Evolutionary conservation across 2,113 vertebrate species (phyloP).

Genomic region (Pterocles orientalis): DNA sequence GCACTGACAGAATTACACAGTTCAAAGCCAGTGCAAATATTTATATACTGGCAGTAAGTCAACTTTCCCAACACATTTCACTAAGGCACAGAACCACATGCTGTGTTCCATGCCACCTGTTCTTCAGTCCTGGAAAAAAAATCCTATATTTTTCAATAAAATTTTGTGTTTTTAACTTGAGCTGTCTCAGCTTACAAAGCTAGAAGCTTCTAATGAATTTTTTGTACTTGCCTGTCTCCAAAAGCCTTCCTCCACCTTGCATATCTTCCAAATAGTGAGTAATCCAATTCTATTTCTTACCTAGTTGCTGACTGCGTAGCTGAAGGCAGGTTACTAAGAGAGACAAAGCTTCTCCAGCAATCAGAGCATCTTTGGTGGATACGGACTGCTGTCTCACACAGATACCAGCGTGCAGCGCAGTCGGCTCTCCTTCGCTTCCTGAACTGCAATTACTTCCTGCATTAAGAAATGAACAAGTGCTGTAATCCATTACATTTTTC

Average conservation of each 20-base stretch:
- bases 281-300: conserved; percentile 65
- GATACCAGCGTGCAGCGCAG: conserved; percentile 91
- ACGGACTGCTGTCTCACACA: conserved; percentile 93
- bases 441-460: conserved; percentile 98
- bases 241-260: not conserved
- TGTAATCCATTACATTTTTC: not conserved
- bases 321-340: conserved; percentile 96
- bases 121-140: not conserved
- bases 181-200: not conserved
- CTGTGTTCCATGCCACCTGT: not conserved
- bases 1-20: not conserved
- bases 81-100: not conserved
- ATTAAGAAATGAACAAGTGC: not conserved
- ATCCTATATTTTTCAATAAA: not conserved
- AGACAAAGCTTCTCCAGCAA: conserved; percentile 95
- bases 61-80: not conserved
- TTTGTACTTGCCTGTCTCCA: not conserved
- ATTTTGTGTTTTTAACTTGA: not conserved
- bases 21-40: conserved; percentile 33
- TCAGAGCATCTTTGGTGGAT: conserved; percentile 95
- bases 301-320: conserved; percentile 93
- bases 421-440: conserved; percentile 93
- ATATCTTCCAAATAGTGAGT: not conserved
- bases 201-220: not conserved
- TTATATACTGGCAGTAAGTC: not conserved